Conservation (phyloP, 2,113 vertebrate species). For the Xenopus tropicalis region UCB_Xtro_10.0 CM004445.2:2980001-2980500, state of each 20-base stretch:
- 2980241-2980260: slow-evolving; percentile 72
- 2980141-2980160: slow-evolving; percentile 81
- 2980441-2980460: slow-evolving; percentile 74
- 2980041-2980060: too few relatives aligned
- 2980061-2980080: too few relatives aligned
- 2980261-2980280: slow-evolving; percentile 74
- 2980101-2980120: slow-evolving; percentile 91
- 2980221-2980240: slow-evolving; percentile 84
- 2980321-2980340: slow-evolving; percentile 69
- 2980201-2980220: slow-evolving; percentile 78
- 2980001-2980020: too few relatives aligned
- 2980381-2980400: too few relatives aligned
- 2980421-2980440: slow-evolving; percentile 71
- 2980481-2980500: slow-evolving; percentile 87
- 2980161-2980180: slow-evolving; percentile 78
- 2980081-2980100: slow-evolving; percentile 52
- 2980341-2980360: too few relatives aligned
- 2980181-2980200: slow-evolving; percentile 67
- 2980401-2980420: slow-evolving; percentile 72
- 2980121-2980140: slow-evolving; percentile 86
- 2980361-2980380: too few relatives aligned
- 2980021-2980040: too few relatives aligned
- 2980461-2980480: slow-evolving; percentile 80
- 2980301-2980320: slow-evolving; percentile 86
- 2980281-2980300: slow-evolving; percentile 87